Evolutionary conservation across 1,140 invertebrate genomes (phyloP).

Genomic region (Dendrolimus kikuchii): DNA sequence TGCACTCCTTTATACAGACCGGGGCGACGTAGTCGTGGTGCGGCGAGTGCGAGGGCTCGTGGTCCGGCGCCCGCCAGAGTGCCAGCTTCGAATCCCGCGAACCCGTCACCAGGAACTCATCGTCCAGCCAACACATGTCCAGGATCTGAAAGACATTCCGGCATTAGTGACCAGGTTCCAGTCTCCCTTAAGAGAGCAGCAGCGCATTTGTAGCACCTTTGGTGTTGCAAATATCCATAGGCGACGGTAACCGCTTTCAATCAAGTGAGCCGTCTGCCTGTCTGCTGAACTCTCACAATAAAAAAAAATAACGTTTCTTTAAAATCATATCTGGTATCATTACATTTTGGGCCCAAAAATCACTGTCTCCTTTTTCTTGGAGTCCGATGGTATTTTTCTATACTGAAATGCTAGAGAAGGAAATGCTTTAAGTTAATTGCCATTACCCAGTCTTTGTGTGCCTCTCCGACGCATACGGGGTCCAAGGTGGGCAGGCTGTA

Average conservation of each 20-base stretch:
- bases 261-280: too few relatives aligned
- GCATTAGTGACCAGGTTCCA: background rate
- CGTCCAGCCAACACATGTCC: conserved; percentile 96
- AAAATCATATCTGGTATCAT: too few relatives aligned
- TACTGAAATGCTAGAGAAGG: too few relatives aligned
- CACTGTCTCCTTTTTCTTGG: too few relatives aligned
- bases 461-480: conserved; percentile 95
- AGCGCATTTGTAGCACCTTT: too few relatives aligned
- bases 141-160: conserved; percentile 73
- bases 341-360: too few relatives aligned
- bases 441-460: conserved; percentile 92
- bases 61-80: conserved; percentile 78
- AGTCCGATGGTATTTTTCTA: too few relatives aligned
- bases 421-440: background rate
- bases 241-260: too few relatives aligned
- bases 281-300: too few relatives aligned
- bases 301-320: too few relatives aligned
- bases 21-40: conserved; percentile 78
- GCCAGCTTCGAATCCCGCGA: conserved; percentile 91
- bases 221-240: too few relatives aligned
- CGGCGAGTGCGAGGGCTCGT: conserved; percentile 30
- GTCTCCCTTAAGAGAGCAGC: too few relatives aligned
- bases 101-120: conserved; percentile 94
- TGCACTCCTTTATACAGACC: conserved; percentile 83
- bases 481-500: conserved; percentile 94